phyloP scores from a whole-genome alignment of 2,888 invertebrate species.

The Chrysolina oricalcia region DNA sequence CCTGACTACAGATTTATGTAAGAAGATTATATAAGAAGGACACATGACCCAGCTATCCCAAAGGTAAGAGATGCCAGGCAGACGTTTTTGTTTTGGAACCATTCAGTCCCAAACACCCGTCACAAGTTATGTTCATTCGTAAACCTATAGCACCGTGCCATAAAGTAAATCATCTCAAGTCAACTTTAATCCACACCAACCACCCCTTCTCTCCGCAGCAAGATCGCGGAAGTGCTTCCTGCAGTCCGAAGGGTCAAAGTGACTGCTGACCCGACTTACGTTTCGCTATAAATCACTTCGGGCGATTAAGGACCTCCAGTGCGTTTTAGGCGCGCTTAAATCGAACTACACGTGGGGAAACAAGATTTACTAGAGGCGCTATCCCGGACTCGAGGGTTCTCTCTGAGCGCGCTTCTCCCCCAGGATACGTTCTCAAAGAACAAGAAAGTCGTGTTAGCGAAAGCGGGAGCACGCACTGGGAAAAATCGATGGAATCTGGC shows the following conservation, averaged over 20 bases:
- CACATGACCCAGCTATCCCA: too few relatives aligned
- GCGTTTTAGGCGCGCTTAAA: constrained; percentile 23
- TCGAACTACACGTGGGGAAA: constrained; percentile 34
- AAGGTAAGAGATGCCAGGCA: too few relatives aligned
- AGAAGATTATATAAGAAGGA: too few relatives aligned
- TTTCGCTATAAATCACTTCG: constrained; percentile 30
- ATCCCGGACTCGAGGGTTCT: constrained; percentile 4
- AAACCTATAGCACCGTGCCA: neutral
- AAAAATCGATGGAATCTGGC: constrained; percentile 7
- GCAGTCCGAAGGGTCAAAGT: constrained; percentile 24
- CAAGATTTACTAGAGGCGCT: constrained; percentile 18
- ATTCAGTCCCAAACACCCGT: too few relatives aligned
- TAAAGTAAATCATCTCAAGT: neutral
- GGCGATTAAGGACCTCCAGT: constrained; percentile 26
- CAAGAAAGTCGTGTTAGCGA: constrained; percentile 19
- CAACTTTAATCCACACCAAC: constrained; percentile 2
- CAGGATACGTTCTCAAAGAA: constrained; percentile 19
- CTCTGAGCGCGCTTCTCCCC: constrained; percentile 2
- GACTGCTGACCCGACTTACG: constrained; percentile 33
- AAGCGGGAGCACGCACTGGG: neutral
- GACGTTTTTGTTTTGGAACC: too few relatives aligned
- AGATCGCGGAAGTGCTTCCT: constrained; percentile 15
- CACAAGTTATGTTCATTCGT: too few relatives aligned
- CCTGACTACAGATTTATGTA: too few relatives aligned
- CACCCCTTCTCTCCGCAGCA: neutral